Conservation (phyloP, 2,888 invertebrate genomes). For the Ichneumoninae sp. region DNA sequence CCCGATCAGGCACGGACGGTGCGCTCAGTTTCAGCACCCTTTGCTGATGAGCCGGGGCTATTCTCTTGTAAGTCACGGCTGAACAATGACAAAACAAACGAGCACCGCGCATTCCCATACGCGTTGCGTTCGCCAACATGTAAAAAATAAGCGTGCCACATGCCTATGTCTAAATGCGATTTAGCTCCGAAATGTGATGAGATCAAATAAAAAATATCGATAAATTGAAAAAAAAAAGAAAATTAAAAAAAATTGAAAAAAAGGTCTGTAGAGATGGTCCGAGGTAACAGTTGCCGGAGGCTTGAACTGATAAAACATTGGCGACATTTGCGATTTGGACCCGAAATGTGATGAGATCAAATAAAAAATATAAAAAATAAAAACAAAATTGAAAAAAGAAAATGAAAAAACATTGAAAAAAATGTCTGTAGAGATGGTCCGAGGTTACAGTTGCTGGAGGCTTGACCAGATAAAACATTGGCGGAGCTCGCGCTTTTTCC, state of each 20-base stretch:
- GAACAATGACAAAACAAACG: conserved; percentile 81
- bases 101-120: conserved; percentile 35
- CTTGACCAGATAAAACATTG: conserved; percentile 42
- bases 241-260: too few relatives aligned
- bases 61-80: conserved; percentile 95
- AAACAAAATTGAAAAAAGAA: not conserved
- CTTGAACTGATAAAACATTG: too few relatives aligned
- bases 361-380: conserved; percentile 1
- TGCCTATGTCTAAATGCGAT: conserved; percentile 34
- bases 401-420: not conserved
- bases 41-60: conserved; percentile 81
- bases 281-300: too few relatives aligned
- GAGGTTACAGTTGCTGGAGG: conserved; percentile 35
- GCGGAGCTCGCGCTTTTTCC: conserved; percentile 38
- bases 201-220: conserved; percentile 1
- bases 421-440: conserved; percentile 53
- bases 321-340: not conserved
- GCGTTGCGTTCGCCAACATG: conserved; percentile 58
- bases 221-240: not conserved
- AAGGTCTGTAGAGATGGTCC: too few relatives aligned
- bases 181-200: conserved; percentile 18
- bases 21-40: conserved; percentile 72
- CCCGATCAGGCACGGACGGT: conserved; percentile 70
- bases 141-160: conserved; percentile 46
- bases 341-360: conserved; percentile 21